Conservation (phyloP, 2,797 vertebrate species). For the Potorous gilbertii region DNA sequence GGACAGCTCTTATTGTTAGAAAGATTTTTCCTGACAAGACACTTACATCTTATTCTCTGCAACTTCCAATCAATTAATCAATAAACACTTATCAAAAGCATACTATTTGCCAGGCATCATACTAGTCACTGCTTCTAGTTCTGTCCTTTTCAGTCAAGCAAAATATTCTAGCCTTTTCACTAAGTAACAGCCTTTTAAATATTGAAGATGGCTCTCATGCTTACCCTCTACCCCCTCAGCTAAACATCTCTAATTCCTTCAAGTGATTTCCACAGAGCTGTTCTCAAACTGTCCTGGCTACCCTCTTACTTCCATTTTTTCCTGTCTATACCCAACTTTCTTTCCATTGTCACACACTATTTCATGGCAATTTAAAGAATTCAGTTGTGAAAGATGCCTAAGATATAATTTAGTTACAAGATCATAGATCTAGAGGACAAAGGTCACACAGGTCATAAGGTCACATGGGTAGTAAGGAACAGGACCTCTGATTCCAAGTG, state of each 20-base stretch:
- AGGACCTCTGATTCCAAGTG: neutral
- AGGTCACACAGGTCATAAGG: neutral
- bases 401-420: neutral
- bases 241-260: neutral
- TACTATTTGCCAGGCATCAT: neutral
- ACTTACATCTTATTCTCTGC: neutral
- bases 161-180: neutral
- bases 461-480: neutral
- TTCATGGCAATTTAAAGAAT: neutral
- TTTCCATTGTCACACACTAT: neutral
- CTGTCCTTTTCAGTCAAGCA: neutral
- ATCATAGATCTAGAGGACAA: neutral
- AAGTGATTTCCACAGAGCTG: neutral
- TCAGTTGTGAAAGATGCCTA: neutral
- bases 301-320: neutral
- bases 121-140: neutral
- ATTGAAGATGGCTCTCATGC: neutral
- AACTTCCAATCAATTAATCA: neutral
- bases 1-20: neutral
- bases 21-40: neutral
- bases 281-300: neutral
- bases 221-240: neutral
- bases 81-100: neutral
- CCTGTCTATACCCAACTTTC: neutral
- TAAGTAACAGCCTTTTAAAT: neutral